phyloP scores from a whole-genome alignment of 1,140 invertebrate species.

The Chlorops oryzae region DNA sequence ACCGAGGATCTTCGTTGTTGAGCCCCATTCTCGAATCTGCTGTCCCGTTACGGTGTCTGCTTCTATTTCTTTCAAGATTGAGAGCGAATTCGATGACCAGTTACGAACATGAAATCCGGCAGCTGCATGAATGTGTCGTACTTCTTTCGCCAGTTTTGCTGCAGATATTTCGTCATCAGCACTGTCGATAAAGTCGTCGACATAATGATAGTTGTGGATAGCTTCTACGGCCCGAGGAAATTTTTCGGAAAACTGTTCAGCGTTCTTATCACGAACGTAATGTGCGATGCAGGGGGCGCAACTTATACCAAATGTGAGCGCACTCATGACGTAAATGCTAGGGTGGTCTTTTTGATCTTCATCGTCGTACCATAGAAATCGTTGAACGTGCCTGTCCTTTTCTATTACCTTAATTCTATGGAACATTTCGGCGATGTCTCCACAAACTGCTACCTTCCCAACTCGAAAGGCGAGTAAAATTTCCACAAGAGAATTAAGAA shows the following conservation, averaged over 20 bases:
- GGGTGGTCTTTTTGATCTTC: background rate
- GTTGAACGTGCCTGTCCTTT: background rate
- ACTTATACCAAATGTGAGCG: constrained; percentile 5
- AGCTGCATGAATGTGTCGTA: background rate
- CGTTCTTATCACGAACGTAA: constrained; percentile 19
- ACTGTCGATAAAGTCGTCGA: constrained; percentile 33
- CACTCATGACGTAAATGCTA: background rate
- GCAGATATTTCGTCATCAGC: background rate
- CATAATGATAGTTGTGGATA: constrained; percentile 32
- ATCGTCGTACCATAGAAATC: background rate
- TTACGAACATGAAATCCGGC: too few relatives aligned
- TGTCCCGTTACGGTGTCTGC: too few relatives aligned
- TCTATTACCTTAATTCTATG: background rate
- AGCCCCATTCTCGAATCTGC: too few relatives aligned
- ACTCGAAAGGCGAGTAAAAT: background rate
- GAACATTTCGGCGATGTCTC: background rate
- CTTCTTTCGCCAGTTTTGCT: background rate
- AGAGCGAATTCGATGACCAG: too few relatives aligned
- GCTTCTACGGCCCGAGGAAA: constrained; percentile 25
- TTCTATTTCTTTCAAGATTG: too few relatives aligned
- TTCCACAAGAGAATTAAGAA: background rate
- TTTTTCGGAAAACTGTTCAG: constrained; percentile 9
- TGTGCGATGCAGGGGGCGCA: constrained; percentile 9
- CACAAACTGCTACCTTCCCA: background rate
- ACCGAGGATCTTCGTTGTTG: too few relatives aligned